phyloP scores from a whole-genome alignment of 2,797 vertebrate genomes.

The Crocodylus rhombifer region DNA sequence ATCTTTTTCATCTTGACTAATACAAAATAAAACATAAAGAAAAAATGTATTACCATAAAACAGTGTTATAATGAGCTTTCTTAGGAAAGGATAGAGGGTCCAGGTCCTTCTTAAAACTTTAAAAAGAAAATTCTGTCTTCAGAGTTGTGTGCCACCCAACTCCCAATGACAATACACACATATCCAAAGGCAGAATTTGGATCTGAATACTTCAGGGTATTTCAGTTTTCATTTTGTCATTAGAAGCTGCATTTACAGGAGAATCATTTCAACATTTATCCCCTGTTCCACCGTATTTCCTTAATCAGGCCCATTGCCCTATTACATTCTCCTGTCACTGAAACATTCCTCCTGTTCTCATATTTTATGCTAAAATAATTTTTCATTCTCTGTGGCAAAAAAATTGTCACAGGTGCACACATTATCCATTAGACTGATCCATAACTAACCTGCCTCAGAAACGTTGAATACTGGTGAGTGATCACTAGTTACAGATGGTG shows the following conservation, averaged over 20 bases:
- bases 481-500: slow-evolving; percentile 78
- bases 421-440: slow-evolving; percentile 57
- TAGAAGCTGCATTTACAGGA: slow-evolving; percentile 14
- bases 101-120: neutral
- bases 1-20: slow-evolving; percentile 39
- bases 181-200: slow-evolving; percentile 27
- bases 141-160: neutral
- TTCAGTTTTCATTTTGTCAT: slow-evolving; percentile 33
- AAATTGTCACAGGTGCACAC: slow-evolving; percentile 53
- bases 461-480: slow-evolving; percentile 82
- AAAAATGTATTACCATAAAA: neutral
- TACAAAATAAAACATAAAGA: slow-evolving; percentile 32
- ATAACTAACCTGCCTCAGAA: slow-evolving; percentile 88
- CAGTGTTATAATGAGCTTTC: neutral
- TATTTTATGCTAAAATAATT: neutral
- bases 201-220: slow-evolving; percentile 33
- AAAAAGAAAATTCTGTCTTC: slow-evolving; percentile 29
- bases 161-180: slow-evolving; percentile 1
- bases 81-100: neutral
- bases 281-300: neutral
- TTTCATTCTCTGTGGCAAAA: slow-evolving; percentile 38
- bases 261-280: slow-evolving; percentile 3
- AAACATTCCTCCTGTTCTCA: neutral
- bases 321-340: neutral
- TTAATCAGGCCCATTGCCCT: slow-evolving; percentile 16